Percentiles rank a stretch among this genome's conserved stretches.
Conservation (phyloP, 1,140 invertebrate genomes). For the Hermetia illucens region DNA sequence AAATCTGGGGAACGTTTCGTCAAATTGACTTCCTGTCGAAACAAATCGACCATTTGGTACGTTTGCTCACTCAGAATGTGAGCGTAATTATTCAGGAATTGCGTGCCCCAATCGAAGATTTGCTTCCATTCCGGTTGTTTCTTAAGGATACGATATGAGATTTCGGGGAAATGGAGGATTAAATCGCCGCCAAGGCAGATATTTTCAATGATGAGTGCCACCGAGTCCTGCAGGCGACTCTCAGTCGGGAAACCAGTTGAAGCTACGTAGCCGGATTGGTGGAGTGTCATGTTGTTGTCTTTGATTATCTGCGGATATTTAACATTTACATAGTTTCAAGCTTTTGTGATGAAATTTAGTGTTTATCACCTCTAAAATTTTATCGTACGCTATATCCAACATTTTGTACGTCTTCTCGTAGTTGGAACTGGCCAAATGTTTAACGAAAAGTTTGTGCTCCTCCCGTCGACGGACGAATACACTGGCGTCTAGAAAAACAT, state of each 20-base stretch:
- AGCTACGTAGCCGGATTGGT: neutral
- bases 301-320: neutral
- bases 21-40: constrained; percentile 7
- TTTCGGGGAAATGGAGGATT: constrained; percentile 8
- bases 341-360: neutral
- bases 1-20: constrained; percentile 3
- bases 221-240: constrained; percentile 3
- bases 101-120: constrained; percentile 5
- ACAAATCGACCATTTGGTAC: constrained; percentile 1
- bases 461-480: neutral
- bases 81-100: constrained; percentile 2
- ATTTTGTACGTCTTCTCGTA: constrained; percentile 9
- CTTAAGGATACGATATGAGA: constrained; percentile 5
- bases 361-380: constrained; percentile 6
- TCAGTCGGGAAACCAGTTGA: constrained; percentile 4
- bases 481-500: constrained; percentile 27
- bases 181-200: constrained; percentile 6
- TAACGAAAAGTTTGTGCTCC: constrained; percentile 4
- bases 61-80: constrained; percentile 6
- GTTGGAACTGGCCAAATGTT: constrained; percentile 2
- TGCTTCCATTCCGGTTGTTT: constrained; percentile 6
- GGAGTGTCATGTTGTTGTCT: neutral
- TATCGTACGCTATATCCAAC: constrained; percentile 2
- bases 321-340: neutral
- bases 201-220: constrained; percentile 7